Evolutionary conservation across 2,888 invertebrate species (phyloP).

Genomic region (Drosophila kambysellisi): DNA sequence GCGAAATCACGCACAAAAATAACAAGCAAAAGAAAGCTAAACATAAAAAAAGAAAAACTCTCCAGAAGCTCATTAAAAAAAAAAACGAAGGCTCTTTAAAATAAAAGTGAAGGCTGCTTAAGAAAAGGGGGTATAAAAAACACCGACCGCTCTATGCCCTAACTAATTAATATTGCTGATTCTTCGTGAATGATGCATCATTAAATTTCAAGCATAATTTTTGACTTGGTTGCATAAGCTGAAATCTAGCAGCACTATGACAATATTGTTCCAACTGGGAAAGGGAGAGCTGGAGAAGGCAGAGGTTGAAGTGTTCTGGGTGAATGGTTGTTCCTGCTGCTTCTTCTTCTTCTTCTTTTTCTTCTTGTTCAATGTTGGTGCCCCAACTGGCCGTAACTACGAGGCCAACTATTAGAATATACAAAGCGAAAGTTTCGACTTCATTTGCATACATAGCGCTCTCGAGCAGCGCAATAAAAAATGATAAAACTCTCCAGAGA

Average conservation of each 20-base stretch:
- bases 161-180: conserved; percentile 18
- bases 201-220: conserved; percentile 7
- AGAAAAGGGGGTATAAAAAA: not conserved
- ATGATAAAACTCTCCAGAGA: conserved; percentile 82
- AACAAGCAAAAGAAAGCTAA: conserved; percentile 67
- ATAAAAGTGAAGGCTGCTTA: conserved; percentile 31
- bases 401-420: conserved; percentile 57
- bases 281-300: not conserved
- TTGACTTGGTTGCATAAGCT: conserved; percentile 19
- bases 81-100: conserved; percentile 48
- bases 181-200: conserved; percentile 3
- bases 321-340: not conserved
- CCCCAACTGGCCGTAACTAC: conserved; percentile 56
- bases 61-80: conserved; percentile 72
- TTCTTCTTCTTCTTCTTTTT: not conserved
- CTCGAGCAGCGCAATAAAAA: conserved; percentile 82
- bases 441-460: conserved; percentile 84
- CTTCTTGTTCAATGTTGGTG: conserved; percentile 2
- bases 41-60: conserved; percentile 25
- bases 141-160: conserved; percentile 21
- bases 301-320: not conserved
- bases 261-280: conserved; percentile 27
- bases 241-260: conserved; percentile 35
- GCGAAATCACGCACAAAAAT: conserved; percentile 69
- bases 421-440: conserved; percentile 80